Evolutionary conservation across 2,113 vertebrate genomes (phyloP).

Genomic region (Sapayoa aenigma): DNA sequence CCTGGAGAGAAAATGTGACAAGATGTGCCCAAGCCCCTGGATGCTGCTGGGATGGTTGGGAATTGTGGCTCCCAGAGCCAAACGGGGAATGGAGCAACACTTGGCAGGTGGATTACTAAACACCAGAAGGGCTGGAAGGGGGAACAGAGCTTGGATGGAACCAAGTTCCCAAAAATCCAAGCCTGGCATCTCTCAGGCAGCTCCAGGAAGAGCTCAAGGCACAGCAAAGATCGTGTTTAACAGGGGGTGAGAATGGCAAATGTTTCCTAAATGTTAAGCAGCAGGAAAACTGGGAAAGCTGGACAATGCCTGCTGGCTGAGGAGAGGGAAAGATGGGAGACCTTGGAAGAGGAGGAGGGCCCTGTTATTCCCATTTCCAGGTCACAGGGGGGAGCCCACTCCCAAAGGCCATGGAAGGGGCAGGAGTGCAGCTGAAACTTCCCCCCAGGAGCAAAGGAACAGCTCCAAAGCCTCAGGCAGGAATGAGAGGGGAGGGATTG

Average conservation of each 20-base stretch:
- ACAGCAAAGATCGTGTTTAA: not conserved
- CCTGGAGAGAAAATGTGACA: not conserved
- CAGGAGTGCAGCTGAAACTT: not conserved
- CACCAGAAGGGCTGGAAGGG: not conserved
- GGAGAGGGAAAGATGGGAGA: not conserved
- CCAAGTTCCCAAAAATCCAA: not conserved
- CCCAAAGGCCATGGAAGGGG: not conserved
- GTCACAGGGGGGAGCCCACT: not conserved
- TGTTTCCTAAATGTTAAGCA: not conserved
- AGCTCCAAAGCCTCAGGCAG: not conserved
- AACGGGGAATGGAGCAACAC: not conserved
- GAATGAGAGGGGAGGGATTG: not conserved
- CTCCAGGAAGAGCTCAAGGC: not conserved
- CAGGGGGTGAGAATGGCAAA: not conserved
- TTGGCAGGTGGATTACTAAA: not conserved
- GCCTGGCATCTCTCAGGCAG: not conserved
- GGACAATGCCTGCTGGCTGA: not conserved
- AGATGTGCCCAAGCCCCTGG: accelerated
- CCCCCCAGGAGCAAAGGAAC: not conserved
- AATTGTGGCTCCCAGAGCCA: not conserved
- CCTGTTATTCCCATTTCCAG: not conserved
- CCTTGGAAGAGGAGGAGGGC: not conserved
- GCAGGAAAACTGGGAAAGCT: not conserved
- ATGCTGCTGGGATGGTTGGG: not conserved
- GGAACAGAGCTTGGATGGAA: not conserved